Base-by-base conservation (phyloP, 1,140 invertebrate species). In the Bombus waltoni region DNA sequence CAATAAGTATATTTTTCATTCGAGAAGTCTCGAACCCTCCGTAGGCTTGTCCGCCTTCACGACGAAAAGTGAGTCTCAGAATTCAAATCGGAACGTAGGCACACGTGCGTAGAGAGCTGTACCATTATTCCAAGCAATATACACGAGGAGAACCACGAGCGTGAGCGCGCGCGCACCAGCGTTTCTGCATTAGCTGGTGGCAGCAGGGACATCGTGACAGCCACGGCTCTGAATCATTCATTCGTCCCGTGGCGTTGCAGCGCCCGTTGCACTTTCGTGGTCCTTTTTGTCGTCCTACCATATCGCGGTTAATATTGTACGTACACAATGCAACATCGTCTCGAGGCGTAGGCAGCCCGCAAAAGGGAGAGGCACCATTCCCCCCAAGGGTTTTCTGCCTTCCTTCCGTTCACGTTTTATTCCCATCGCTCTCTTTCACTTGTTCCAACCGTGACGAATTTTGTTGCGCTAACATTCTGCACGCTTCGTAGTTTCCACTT, bases 301-400 rank as follows among this genome's bases (percentile, higher is more conserved):
- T 85, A 85, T 88, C 87, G 88, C 83, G 88, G 76, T 88, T 89
- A 89, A 88, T 89, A 89, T 89, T 81, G 88, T 85, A 86, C 57
- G 65, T 88, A 79, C 68, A 88, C 88, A 89, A 88, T 86, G 76
- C 75, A 79, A 85, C 86, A 76, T 75, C 86, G 83, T 78, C 83
- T 59, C 77, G 71, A 70, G 74, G 76, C 88, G 87, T 87, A 86
- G 88, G 86, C 79, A 86, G 88, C 74, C 82, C 82, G 86, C 75
- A 81, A 74, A 47, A 87, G 83, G 78, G 71, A 75, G 44, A 75
- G 84, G 70, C 65, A 35, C 84, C 68, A 57, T 74, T 79, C 62
- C 75, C 53, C 38, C 59, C 11, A 70, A 70, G 47, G 74, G 71
- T 80, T 75, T 65, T 73, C 38, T 71, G 53, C 85, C 40, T 62